phyloP scores from a whole-genome alignment of 2,113 vertebrate species.

The Sigmodon hispidus region DNA sequence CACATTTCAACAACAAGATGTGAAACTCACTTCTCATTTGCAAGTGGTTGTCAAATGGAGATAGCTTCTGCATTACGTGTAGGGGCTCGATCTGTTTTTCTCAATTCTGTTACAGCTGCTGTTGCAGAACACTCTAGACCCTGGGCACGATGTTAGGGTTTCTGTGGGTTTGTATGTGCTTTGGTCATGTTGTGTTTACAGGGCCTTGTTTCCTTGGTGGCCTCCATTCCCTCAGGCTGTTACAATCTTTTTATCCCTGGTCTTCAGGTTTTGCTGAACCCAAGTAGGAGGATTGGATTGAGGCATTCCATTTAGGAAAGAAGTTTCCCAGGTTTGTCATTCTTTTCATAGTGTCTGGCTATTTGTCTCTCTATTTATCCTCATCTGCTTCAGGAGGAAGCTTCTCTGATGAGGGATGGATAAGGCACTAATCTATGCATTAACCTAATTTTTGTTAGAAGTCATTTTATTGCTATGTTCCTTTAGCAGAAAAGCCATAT shows the following conservation, averaged over 20 bases:
- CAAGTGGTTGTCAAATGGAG: background rate
- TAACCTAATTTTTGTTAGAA: background rate
- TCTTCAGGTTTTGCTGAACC: background rate
- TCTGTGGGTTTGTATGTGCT: background rate
- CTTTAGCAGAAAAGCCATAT: background rate
- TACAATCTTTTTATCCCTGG: background rate
- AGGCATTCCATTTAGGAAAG: background rate
- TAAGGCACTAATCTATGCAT: background rate
- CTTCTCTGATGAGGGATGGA: background rate
- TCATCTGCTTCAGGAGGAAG: background rate
- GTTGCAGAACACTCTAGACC: background rate
- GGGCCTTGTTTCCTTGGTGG: background rate
- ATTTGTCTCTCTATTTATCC: background rate
- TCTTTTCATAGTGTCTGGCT: background rate
- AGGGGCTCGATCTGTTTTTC: background rate
- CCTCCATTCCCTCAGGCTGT: background rate
- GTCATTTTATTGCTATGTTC: background rate
- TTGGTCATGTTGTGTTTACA: background rate
- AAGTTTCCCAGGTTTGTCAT: background rate
- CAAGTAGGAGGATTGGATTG: background rate
- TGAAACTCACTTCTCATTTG: background rate
- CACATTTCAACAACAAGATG: background rate
- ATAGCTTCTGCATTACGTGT: background rate
- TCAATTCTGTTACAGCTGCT: background rate
- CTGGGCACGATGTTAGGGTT: background rate